These are phyloP conservation scores for Seira musarum DNA, from an alignment of 2,888 invertebrate genomes.

Conservation along the genomic window DNA sequence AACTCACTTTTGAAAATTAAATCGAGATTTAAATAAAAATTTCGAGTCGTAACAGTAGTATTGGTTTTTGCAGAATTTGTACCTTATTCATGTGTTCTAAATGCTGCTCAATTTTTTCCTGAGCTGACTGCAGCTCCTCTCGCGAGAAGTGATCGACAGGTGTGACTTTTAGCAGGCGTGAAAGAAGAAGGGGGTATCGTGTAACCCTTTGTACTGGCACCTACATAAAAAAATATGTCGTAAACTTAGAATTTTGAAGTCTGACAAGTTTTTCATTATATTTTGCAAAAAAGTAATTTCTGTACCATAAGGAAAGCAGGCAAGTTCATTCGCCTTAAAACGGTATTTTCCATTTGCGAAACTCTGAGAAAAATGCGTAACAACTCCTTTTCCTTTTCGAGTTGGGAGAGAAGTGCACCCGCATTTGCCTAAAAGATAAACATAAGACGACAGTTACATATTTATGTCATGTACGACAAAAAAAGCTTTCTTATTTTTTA, in stretches of 20 bases:
- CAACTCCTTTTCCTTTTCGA: conserved; percentile 96
- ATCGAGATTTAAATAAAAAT: too few relatives aligned
- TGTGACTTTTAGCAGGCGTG: conserved; percentile 91
- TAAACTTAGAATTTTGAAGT: background rate
- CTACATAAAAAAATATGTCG: conserved; percentile 72
- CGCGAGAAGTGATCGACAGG: conserved; percentile 84
- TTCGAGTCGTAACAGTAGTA: too few relatives aligned
- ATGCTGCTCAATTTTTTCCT: conserved; percentile 93
- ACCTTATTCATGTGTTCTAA: conserved; percentile 94
- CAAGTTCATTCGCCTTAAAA: conserved; percentile 93
- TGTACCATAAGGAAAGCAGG: conserved; percentile 98
- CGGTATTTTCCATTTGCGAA: conserved; percentile 96
- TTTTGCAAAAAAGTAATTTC: too few relatives aligned
- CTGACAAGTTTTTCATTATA: too few relatives aligned
- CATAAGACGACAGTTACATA: conserved; percentile 6
- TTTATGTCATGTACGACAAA: too few relatives aligned
- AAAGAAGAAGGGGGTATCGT: conserved; percentile 93
- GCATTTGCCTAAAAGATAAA: conserved; percentile 81
- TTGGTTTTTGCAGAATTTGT: too few relatives aligned
- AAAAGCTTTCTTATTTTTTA: too few relatives aligned
- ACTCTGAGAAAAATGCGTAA: conserved; percentile 94
- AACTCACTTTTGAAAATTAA: too few relatives aligned
- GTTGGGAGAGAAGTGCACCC: conserved; percentile 84
- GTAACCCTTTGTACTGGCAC: conserved; percentile 97
- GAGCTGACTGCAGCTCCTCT: conserved; percentile 88